Conservation (phyloP, 2,797 vertebrate genomes). For the Coccyzus lansbergi region DNA sequence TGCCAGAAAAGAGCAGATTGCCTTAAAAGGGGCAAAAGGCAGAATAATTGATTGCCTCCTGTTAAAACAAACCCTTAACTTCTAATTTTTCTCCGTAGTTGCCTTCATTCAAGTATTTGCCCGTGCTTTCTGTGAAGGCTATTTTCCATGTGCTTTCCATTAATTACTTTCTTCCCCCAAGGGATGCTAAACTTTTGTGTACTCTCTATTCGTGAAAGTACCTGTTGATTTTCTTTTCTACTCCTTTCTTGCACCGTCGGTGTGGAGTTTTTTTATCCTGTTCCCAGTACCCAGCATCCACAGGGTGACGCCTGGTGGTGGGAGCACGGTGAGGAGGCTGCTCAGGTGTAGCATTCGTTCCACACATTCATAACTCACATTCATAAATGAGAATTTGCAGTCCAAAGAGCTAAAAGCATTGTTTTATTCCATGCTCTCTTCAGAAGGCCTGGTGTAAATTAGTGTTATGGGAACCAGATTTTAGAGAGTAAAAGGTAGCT, state of each 20-base stretch:
- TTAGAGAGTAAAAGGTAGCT: neutral
- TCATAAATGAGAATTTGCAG: no score
- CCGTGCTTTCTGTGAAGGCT: neutral
- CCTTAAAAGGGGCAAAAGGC: neutral
- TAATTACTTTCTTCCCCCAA: neutral
- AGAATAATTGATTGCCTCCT: neutral
- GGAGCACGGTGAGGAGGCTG: neutral
- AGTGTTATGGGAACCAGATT: neutral
- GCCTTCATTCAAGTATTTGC: neutral
- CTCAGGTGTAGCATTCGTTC: fast-evolving
- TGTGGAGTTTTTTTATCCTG: fast-evolving
- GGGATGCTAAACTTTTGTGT: neutral
- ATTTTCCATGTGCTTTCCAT: neutral
- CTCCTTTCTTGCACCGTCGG: fast-evolving
- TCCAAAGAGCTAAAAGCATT: neutral
- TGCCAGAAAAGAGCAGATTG: neutral
- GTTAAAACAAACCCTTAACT: neutral
- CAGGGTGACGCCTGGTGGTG: constrained; percentile 10
- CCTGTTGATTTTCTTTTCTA: neutral
- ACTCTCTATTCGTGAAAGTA: neutral
- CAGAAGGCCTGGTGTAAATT: neutral
- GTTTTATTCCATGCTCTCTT: neutral
- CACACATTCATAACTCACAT: fast-evolving
- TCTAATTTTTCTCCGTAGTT: neutral
- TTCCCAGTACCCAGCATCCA: neutral